Base-by-base conservation (phyloP, 2,888 invertebrate species). In the Agrotis puta region DNA sequence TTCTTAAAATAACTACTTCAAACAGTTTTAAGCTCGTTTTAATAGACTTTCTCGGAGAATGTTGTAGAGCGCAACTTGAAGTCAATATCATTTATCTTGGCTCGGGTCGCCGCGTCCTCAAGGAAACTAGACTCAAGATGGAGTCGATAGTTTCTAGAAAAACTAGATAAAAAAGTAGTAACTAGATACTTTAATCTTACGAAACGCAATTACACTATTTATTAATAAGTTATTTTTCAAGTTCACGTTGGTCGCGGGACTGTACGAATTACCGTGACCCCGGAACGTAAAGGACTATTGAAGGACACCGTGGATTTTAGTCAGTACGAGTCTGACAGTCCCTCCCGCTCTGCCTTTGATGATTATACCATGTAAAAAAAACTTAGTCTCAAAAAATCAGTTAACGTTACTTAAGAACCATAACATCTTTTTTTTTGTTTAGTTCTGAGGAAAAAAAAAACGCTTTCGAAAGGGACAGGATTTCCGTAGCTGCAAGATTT, bases 11-110 rank as follows among this genome's bases (percentile, higher is more conserved):
- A 13, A 43, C n/a, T 48, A 11, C 47, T 18, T 45, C 7, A 33
- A 33, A 22, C 3, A 22, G 22, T 64, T 50, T 24, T 22, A 16
- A 39, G 39, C 11, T 64, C 7, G n/a, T 64, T 39, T 39, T 14
- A 50, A 50, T 33, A 48, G n/a, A 64, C 16, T 64, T n/a, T n/a
- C 2, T 7, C 2, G 4, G 9, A 69, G 47, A 48, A 20, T 56
- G 47, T 69, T 14, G 24, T 48, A 56, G 20, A 18, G 24, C 16
- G n/a, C 13, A 53, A 53, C 33, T 70, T 70, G 2, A 13, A 58
- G 58, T 47, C 33, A 58, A 70, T 59, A 58, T 58, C 45, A 47
- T 70, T 53, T 69, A 70, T 70, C 51, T 70, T 58, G 45, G 24
- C 24, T 53, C 22, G 18, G 39, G 39, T 39, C 22, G 51, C 22